Conservation (phyloP, 2,888 invertebrate genomes). For the Macroteleia sp. region DNA sequence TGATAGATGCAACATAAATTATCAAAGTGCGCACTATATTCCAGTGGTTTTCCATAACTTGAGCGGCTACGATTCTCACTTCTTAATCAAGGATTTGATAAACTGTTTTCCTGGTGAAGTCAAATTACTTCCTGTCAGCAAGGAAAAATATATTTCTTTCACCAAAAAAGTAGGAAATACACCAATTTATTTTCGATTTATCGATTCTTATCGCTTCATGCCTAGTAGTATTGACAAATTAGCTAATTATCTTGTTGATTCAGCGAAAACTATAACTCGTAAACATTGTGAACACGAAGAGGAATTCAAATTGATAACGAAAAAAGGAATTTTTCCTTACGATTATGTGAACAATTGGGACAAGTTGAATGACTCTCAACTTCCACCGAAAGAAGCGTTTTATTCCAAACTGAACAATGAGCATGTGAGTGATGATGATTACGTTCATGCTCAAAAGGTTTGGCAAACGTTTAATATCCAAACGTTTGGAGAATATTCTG, state of each 20-base stretch:
- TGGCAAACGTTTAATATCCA: slow-evolving; percentile 16
- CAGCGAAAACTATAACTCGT: background rate
- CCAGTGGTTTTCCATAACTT: slow-evolving; percentile 27
- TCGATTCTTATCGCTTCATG: slow-evolving; percentile 3
- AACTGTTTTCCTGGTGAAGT: background rate
- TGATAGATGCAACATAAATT: slow-evolving; percentile 17
- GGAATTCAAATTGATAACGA: slow-evolving; percentile 1
- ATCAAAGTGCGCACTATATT: slow-evolving; percentile 8
- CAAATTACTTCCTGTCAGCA: slow-evolving; percentile 45
- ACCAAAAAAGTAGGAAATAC: slow-evolving; percentile 4
- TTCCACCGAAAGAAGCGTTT: slow-evolving; percentile 3
- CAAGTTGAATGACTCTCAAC: background rate
- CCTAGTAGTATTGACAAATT: background rate
- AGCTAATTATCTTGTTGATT: background rate
- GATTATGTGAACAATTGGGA: slow-evolving; percentile 1
- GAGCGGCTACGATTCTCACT: slow-evolving; percentile 12
- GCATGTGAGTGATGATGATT: background rate
- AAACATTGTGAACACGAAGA: background rate
- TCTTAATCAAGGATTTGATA: slow-evolving; percentile 10
- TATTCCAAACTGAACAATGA: slow-evolving; percentile 1
- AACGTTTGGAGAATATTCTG: background rate
- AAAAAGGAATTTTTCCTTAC: slow-evolving; percentile 2
- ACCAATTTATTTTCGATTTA: background rate
- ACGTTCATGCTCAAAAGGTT: background rate
- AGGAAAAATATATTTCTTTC: slow-evolving; percentile 29